Base-by-base conservation (phyloP, 2,888 invertebrate species). In the Acleris cristana region DNA sequence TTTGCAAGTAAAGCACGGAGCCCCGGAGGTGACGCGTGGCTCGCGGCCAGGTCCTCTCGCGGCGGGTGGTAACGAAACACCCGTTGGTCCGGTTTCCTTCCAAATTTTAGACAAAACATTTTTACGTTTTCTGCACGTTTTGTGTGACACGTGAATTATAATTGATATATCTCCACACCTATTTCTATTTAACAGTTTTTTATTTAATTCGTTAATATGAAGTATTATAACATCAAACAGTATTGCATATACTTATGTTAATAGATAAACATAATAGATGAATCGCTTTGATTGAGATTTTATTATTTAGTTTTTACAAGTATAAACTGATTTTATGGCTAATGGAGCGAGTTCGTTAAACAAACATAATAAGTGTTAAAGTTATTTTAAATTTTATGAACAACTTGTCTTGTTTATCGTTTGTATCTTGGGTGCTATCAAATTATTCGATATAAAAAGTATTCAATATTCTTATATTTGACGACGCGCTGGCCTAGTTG, bases 41-140 rank as follows among this genome's bases (percentile, higher is more conserved):
- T 56, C 19, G 18, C 40, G 54, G 34, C 40, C 40, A 23, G 45
- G 7, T 59, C 62, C 65, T 63, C 62, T 34, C 34, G 34, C 10
- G 34, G 59, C 70, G 65, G 53, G 48, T 65, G 53, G 53, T 57
- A 70, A 71, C 62, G 65, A 52, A 56, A n/a, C 71, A 73, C 70
- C 70, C 68, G 69, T 40, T 65, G 61, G 54, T 62, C 70, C 66
- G 63, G 70, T 73, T 70, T 52, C 12, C 44, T 53, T 61, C 45
- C 21, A 61, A 69, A 52, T 54, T 48, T 44, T 21, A 64, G 34
- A 58, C 18, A 64, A 49, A 54, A 21, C 45, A 45, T 19, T 34
- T 34, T 34, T 10, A 34, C 34, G 65, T 51, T 51, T 59, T 49
- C 10, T 59, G 40, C 34, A 34, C 34, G 65, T 34, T 59, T 59